These are phyloP conservation scores for Cervus canadensis DNA, from an alignment of 2,113 vertebrate species.

Conservation along the genomic window DNA sequence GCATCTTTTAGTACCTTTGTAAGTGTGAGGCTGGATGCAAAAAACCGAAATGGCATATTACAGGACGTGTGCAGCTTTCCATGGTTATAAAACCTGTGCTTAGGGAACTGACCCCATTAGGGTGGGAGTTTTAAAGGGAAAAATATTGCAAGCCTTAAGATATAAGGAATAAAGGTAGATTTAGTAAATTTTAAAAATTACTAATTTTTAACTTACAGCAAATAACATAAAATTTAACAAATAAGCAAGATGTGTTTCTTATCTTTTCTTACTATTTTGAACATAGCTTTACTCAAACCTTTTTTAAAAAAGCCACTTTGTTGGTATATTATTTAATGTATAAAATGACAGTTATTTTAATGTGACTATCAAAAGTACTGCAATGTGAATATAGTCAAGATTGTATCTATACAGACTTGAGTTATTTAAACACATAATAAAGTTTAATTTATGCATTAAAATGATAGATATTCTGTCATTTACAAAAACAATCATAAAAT, in stretches of 20 bases:
- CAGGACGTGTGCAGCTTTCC: background rate
- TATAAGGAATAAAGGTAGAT: constrained; percentile 60
- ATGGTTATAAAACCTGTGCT: background rate
- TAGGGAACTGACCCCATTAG: background rate
- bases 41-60: constrained; percentile 51
- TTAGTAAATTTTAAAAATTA: constrained; percentile 51
- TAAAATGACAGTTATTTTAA: background rate
- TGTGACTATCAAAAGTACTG: background rate
- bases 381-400: background rate
- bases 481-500: background rate
- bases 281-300: background rate
- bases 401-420: background rate
- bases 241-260: background rate
- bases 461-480: background rate
- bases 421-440: background rate
- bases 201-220: constrained; percentile 11
- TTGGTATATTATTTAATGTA: background rate
- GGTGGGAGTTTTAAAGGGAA: constrained; percentile 9
- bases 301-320: background rate
- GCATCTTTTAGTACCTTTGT: constrained; percentile 56
- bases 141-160: constrained; percentile 25
- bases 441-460: background rate
- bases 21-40: constrained; percentile 44
- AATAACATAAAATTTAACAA: constrained; percentile 39
- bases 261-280: background rate